These are phyloP conservation scores for Phylloscopus whistleri DNA, from an alignment of 2,113 vertebrate species.

Conservation along the genomic window DNA sequence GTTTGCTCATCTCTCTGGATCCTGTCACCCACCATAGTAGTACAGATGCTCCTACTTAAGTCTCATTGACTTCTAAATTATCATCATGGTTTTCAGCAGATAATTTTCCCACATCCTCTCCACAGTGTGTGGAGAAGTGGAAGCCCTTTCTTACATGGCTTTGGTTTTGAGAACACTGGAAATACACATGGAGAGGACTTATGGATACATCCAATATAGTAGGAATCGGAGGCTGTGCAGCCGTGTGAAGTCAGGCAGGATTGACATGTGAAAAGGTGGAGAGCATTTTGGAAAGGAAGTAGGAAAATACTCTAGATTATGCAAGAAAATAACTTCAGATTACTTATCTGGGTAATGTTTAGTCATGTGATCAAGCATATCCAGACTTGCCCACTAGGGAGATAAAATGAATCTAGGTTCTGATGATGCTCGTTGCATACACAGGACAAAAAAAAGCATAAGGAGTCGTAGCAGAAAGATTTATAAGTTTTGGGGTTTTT, in stretches of 20 bases:
- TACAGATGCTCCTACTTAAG: constrained; percentile 52
- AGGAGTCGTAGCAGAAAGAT: not conserved
- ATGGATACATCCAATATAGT: accelerated
- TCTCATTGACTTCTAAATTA: constrained; percentile 51
- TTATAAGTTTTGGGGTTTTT: not conserved
- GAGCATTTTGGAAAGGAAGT: not conserved
- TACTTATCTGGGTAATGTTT: not conserved
- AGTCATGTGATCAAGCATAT: not conserved
- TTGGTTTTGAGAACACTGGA: not conserved
- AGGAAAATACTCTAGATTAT: not conserved
- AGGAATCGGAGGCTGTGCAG: not conserved
- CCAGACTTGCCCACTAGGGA: not conserved
- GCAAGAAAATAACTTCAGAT: not conserved
- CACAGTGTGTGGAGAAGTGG: not conserved
- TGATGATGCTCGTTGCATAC: accelerated
- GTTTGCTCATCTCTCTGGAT: constrained; percentile 48
- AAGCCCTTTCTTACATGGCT: not conserved
- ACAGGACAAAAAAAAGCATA: not conserved
- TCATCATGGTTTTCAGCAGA: not conserved
- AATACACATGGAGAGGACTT: not conserved
- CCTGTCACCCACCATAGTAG: not conserved
- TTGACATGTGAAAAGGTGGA: accelerated
- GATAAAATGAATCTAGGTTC: not conserved
- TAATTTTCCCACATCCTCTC: not conserved
- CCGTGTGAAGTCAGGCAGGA: not conserved